Percentiles rank a stretch among this genome's conserved stretches.
phyloP scores from a whole-genome alignment of 2,113 vertebrate genomes.

The Lagopus muta region DNA sequence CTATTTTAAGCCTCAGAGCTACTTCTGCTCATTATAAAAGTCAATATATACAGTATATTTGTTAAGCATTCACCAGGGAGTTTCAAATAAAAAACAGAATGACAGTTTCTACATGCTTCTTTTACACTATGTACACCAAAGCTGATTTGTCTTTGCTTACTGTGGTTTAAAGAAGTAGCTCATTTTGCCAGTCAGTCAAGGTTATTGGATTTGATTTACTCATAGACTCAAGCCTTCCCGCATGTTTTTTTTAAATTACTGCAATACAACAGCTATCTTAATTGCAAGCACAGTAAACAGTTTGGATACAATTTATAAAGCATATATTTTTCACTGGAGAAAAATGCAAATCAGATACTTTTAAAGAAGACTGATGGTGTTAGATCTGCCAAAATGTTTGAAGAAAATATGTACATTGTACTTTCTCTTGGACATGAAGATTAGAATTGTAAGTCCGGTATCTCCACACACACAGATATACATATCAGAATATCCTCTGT shows the following conservation, averaged over 20 bases:
- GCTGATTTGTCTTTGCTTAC: neutral
- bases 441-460: neutral
- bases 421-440: neutral
- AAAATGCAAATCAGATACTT: neutral
- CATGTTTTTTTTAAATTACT: neutral
- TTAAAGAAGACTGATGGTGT: neutral
- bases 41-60: neutral
- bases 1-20: neutral
- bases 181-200: neutral
- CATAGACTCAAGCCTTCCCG: neutral
- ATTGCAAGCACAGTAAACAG: neutral
- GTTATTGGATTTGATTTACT: slow-evolving; percentile 20
- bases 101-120: neutral
- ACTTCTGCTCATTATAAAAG: neutral
- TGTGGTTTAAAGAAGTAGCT: neutral
- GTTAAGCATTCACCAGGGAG: neutral
- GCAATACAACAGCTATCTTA: neutral
- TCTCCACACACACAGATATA: neutral
- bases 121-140: neutral
- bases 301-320: neutral
- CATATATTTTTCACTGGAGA: neutral
- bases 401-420: neutral
- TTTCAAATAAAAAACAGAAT: neutral
- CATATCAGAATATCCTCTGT: neutral
- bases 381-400: neutral